Conservation (phyloP, 2,888 invertebrate species). For the Mamestra brassicae region DNA sequence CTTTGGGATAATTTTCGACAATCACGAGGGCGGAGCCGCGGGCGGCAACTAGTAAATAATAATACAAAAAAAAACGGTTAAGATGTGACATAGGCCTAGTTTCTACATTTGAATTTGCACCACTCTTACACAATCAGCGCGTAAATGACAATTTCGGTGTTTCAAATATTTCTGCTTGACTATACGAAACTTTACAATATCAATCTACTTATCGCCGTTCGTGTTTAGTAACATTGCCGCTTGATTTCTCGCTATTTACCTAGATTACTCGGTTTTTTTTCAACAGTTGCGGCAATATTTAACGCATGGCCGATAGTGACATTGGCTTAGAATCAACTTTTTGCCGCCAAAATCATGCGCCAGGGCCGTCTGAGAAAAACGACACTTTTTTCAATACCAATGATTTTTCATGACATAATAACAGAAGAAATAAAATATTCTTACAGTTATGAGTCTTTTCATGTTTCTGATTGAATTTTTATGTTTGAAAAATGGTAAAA, state of each 20-base stretch:
- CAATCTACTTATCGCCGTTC: slow-evolving; percentile 69
- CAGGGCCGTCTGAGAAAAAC: slow-evolving; percentile 78
- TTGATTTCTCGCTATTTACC: slow-evolving; percentile 90
- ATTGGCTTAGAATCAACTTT: slow-evolving; percentile 84
- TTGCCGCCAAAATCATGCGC: slow-evolving; percentile 80
- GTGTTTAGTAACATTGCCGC: slow-evolving; percentile 82
- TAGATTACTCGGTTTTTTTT: slow-evolving; percentile 88
- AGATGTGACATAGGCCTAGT: slow-evolving; percentile 12
- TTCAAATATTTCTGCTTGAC: slow-evolving; percentile 64
- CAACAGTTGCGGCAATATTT: slow-evolving; percentile 85
- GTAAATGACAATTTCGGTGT: slow-evolving; percentile 69
- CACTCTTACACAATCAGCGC: slow-evolving; percentile 57
- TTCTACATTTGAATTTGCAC: slow-evolving; percentile 51
- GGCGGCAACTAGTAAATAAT: too few relatives aligned
- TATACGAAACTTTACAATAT: slow-evolving; percentile 72
- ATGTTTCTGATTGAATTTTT: slow-evolving; percentile 61
- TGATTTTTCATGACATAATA: slow-evolving; percentile 71
- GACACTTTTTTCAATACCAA: slow-evolving; percentile 62
- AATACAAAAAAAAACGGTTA: neutral
- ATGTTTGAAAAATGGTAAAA: slow-evolving; percentile 46
- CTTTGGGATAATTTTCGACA: too few relatives aligned
- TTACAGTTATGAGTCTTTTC: slow-evolving; percentile 60
- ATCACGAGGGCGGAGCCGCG: too few relatives aligned
- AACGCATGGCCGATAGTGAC: slow-evolving; percentile 87
- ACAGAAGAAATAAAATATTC: slow-evolving; percentile 53